Percentiles rank a stretch among this genome's conserved stretches.
Evolutionary conservation across 2,888 invertebrate species (phyloP).

Genomic region (Cantharis nigra): DNA sequence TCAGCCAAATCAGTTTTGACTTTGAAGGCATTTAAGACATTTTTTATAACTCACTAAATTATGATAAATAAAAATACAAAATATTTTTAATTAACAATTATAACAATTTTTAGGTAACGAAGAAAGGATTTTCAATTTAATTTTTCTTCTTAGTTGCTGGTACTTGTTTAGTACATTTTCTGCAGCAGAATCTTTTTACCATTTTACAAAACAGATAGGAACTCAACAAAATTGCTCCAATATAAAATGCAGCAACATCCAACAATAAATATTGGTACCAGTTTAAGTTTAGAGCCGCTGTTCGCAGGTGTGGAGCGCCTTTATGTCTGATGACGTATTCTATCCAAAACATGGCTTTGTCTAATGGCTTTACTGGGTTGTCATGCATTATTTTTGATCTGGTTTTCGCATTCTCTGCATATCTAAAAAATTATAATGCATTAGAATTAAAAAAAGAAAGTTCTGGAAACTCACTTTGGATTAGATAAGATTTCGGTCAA

Average conservation of each 20-base stretch:
- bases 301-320: constrained; percentile 40
- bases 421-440: constrained; percentile 31
- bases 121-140: not conserved
- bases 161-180: not conserved
- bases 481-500: constrained; percentile 51
- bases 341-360: constrained; percentile 41
- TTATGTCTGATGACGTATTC: constrained; percentile 40
- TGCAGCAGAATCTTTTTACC: not conserved
- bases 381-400: constrained; percentile 38
- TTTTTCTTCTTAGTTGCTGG: not conserved
- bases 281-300: constrained; percentile 27
- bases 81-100: not conserved
- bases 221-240: not conserved
- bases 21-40: too few relatives aligned
- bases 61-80: too few relatives aligned
- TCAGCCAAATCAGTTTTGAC: too few relatives aligned
- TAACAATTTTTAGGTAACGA: not conserved
- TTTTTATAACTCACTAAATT: too few relatives aligned
- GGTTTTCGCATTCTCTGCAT: constrained; percentile 33
- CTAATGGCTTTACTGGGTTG: constrained; percentile 36
- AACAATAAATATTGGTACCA: constrained; percentile 38
- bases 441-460: not conserved
- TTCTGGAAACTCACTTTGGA: constrained; percentile 34
- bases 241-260: constrained; percentile 20
- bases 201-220: not conserved